phyloP scores from a whole-genome alignment of 2,113 vertebrate genomes.

The Scortum barcoo region DNA sequence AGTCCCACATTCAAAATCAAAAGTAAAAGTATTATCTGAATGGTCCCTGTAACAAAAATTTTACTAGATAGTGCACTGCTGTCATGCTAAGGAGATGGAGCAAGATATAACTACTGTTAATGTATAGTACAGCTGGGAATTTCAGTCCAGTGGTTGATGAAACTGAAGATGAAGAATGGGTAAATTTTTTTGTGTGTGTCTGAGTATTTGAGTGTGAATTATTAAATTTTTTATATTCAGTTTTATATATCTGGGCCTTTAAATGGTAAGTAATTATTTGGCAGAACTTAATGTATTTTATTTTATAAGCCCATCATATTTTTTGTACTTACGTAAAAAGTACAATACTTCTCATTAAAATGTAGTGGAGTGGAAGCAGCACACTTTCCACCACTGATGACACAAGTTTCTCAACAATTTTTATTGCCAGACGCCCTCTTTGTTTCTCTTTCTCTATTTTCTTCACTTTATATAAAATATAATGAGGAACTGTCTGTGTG shows the following conservation, averaged over 20 bases:
- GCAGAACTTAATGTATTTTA: background rate
- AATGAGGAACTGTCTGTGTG: background rate
- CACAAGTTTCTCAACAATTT: too few relatives aligned
- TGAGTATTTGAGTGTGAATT: background rate
- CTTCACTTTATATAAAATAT: background rate
- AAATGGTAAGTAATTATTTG: background rate
- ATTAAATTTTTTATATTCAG: background rate
- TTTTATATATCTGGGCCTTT: background rate
- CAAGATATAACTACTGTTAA: too few relatives aligned
- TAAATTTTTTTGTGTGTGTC: too few relatives aligned
- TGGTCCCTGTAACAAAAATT: too few relatives aligned
- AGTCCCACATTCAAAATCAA: too few relatives aligned
- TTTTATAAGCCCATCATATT: background rate
- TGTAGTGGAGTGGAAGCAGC: background rate
- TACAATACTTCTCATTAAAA: background rate
- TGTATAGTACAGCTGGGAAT: too few relatives aligned
- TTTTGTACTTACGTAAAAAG: background rate
- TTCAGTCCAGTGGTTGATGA: too few relatives aligned
- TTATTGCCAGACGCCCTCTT: background rate
- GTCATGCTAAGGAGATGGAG: too few relatives aligned
- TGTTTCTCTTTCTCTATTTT: background rate
- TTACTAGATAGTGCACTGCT: too few relatives aligned
- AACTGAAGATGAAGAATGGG: too few relatives aligned
- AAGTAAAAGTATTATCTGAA: too few relatives aligned
- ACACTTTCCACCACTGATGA: background rate